Evolutionary conservation across 2,113 vertebrate species (phyloP).

Genomic region (Dicerorhinus sumatrensis): DNA sequence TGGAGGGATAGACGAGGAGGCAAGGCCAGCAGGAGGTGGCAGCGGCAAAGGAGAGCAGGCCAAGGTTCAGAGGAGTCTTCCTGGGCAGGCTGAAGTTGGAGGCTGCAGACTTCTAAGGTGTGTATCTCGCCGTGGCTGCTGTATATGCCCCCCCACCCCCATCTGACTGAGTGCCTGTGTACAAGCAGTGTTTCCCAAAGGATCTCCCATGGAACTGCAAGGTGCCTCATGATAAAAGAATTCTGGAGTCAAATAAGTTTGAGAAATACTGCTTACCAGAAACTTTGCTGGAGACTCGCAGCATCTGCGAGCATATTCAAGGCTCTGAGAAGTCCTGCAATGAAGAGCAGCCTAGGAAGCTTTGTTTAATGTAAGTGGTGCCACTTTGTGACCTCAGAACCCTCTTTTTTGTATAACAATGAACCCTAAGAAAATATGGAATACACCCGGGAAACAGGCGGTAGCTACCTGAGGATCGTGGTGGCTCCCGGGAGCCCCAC

Average conservation of each 20-base stretch:
- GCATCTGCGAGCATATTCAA: rapidly evolving
- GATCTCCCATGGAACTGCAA: rapidly evolving
- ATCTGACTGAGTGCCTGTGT: rapidly evolving
- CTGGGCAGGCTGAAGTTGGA: background rate
- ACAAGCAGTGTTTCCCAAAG: background rate
- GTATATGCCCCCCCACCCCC: background rate
- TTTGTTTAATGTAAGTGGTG: background rate
- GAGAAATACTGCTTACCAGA: rapidly evolving
- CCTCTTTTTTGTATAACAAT: background rate
- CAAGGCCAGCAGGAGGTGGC: background rate
- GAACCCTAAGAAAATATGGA: rapidly evolving
- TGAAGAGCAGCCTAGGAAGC: background rate
- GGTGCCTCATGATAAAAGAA: background rate
- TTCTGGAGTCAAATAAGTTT: too few relatives aligned
- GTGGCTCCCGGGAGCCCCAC: rapidly evolving
- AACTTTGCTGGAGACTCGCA: background rate
- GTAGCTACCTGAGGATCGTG: rapidly evolving
- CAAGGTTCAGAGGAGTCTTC: background rate
- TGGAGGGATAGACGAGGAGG: background rate
- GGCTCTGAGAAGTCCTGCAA: background rate
- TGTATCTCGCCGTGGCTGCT: background rate
- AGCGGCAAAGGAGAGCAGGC: background rate
- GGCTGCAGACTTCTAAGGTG: background rate
- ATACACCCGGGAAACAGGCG: background rate
- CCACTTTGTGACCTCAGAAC: background rate